These are phyloP conservation scores for Calliphora vicina DNA, from an alignment of 1,140 invertebrate species.

Conservation along the genomic window DNA sequence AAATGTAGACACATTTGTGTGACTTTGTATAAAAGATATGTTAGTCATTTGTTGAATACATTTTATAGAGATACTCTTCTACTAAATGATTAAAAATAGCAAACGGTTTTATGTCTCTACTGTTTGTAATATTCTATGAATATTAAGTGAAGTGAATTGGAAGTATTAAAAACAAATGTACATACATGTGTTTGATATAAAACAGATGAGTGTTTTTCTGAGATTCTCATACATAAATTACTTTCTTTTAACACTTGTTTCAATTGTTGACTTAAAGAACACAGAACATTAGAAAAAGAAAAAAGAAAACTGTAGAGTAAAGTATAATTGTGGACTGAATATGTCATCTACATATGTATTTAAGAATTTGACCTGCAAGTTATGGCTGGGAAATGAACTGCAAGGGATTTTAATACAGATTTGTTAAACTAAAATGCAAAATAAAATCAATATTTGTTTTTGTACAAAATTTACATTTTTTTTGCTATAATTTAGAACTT, in stretches of 20 bases:
- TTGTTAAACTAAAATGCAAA: too few relatives aligned
- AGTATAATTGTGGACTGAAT: background rate
- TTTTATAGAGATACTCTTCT: too few relatives aligned
- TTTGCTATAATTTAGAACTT: too few relatives aligned
- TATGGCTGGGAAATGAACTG: too few relatives aligned
- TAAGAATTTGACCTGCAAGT: too few relatives aligned
- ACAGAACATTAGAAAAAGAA: background rate
- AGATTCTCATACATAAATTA: background rate
- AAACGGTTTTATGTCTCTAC: background rate
- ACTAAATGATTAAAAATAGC: background rate
- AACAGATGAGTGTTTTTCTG: background rate
- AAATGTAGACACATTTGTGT: too few relatives aligned
- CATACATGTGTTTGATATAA: background rate
- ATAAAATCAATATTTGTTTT: too few relatives aligned
- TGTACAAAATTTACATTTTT: too few relatives aligned
- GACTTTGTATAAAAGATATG: too few relatives aligned
- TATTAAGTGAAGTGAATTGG: background rate
- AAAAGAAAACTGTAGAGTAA: background rate
- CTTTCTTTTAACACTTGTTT: background rate
- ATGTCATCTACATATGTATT: too few relatives aligned
- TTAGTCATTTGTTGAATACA: too few relatives aligned
- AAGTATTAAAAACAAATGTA: background rate
- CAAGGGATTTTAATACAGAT: too few relatives aligned
- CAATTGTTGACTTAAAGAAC: background rate
- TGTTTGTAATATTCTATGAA: background rate